phyloP scores from a whole-genome alignment of 2,113 vertebrate species.

The Illadopsis cleaveri region DNA sequence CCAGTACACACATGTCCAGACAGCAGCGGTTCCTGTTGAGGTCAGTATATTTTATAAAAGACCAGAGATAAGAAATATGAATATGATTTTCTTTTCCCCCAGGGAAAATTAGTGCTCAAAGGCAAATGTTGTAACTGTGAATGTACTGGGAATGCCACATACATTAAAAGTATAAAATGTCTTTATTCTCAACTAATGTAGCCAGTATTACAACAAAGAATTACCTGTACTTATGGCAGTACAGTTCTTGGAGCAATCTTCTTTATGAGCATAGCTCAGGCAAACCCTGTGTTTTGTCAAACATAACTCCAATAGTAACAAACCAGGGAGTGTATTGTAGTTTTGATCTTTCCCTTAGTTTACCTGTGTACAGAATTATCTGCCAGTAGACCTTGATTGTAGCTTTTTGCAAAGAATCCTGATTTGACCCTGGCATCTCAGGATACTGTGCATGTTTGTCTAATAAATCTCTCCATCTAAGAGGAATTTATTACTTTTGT shows the following conservation, averaged over 20 bases:
- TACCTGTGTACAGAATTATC: background rate
- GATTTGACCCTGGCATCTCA: background rate
- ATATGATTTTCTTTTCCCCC: background rate
- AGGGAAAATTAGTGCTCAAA: background rate
- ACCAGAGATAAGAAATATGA: background rate
- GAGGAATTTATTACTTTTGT: background rate
- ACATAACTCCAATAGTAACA: background rate
- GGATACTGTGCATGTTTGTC: background rate
- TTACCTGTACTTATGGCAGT: background rate
- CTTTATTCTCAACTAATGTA: background rate
- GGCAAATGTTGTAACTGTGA: background rate
- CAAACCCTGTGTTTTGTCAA: background rate
- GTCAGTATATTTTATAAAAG: constrained; percentile 70
- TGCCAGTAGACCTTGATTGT: background rate
- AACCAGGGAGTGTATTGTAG: background rate
- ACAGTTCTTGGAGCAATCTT: background rate
- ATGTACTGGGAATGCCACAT: background rate
- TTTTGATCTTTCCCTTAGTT: background rate
- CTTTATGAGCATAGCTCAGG: background rate
- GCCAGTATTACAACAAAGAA: background rate
- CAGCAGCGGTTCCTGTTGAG: constrained; percentile 88
- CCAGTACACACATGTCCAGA: constrained; percentile 92
- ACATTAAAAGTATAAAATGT: background rate
- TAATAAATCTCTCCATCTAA: background rate
- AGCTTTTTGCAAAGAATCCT: background rate